Conservation (phyloP, 2,113 vertebrate species). For the Chunga burmeisteri region DNA sequence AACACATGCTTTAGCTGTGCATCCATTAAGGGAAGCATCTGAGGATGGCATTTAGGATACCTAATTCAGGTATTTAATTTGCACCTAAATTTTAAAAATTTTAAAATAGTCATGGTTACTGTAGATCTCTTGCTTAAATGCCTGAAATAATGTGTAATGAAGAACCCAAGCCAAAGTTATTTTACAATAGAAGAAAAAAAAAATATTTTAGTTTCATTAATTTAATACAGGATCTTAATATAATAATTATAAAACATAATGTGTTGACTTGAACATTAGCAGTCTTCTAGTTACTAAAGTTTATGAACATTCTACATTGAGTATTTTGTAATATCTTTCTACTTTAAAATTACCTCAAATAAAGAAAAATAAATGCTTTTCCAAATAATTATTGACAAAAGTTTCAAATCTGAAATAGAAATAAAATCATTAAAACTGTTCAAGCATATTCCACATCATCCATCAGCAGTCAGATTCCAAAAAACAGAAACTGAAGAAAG, state of each 20-base stretch:
- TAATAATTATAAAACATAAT: not conserved
- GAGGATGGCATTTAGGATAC: not conserved
- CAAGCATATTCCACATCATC: rapidly evolving
- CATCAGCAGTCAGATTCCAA: not conserved
- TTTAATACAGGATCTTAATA: not conserved
- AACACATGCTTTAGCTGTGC: not conserved
- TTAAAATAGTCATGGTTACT: not conserved
- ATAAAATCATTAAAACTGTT: not conserved
- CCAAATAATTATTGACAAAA: not conserved
- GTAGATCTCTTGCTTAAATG: not conserved
- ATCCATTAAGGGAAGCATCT: not conserved
- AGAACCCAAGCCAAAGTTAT: not conserved
- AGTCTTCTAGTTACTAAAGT: not conserved
- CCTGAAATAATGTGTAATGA: not conserved
- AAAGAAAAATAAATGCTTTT: rapidly evolving
- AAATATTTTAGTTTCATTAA: not conserved
- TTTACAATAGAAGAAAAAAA: not conserved
- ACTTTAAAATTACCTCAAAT: not conserved
- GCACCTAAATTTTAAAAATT: not conserved
- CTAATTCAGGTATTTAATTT: not conserved
- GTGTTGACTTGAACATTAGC: not conserved
- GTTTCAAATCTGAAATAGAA: not conserved
- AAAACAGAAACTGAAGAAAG: not conserved
- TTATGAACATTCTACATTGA: not conserved
- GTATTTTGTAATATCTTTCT: not conserved